Conservation (phyloP, 2,113 vertebrate genomes). For the Ahaetulla prasina region DNA sequence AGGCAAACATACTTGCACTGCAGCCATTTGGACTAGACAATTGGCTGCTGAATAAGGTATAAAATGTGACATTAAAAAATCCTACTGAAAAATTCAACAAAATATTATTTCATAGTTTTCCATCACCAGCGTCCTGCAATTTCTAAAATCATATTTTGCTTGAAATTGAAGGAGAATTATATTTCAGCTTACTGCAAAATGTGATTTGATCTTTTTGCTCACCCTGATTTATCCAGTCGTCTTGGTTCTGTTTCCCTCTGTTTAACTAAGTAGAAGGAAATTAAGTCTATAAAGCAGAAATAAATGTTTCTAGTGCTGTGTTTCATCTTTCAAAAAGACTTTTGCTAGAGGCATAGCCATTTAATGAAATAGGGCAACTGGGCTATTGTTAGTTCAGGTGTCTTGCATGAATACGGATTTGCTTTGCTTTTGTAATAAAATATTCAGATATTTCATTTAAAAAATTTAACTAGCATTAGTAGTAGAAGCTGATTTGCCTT, state of each 20-base stretch:
- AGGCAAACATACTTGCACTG: not conserved
- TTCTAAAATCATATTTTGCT: accelerated
- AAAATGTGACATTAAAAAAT: not conserved
- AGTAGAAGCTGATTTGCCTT: not conserved
- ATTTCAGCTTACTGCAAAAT: not conserved
- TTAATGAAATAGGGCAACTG: not conserved
- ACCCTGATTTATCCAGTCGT: accelerated
- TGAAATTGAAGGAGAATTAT: accelerated
- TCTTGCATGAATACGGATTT: not conserved
- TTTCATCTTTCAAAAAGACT: accelerated
- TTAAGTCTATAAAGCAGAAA: accelerated
- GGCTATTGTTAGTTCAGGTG: not conserved
- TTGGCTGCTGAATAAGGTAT: not conserved
- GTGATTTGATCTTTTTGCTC: accelerated
- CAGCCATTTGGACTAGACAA: not conserved
- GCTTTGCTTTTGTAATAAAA: not conserved
- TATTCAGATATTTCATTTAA: not conserved
- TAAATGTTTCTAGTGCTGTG: accelerated
- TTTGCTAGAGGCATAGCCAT: not conserved
- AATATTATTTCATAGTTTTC: not conserved
- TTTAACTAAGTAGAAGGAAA: accelerated
- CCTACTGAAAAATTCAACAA: accelerated
- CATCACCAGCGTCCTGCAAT: not conserved
- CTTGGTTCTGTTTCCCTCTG: accelerated
- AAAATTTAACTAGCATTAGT: not conserved